Evolutionary conservation across 2,888 invertebrate genomes (phyloP).

Genomic region (Peribatodes rhomboidaria): DNA sequence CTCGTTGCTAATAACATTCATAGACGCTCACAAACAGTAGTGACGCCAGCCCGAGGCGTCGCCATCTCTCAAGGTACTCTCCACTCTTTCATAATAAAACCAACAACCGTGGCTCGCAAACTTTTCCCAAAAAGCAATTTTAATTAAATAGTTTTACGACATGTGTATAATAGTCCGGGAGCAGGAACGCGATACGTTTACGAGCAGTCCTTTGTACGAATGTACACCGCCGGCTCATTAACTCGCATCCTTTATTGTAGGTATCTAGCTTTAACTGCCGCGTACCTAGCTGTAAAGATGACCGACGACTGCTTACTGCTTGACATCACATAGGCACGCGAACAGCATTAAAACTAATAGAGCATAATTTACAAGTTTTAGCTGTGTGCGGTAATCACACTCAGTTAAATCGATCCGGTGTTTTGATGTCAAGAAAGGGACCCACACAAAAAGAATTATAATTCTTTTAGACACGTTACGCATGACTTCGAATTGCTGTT

Average conservation of each 20-base stretch:
- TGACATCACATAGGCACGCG: neutral
- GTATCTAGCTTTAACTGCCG: slow-evolving; percentile 43
- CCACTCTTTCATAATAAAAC: neutral
- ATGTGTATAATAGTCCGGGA: slow-evolving; percentile 23
- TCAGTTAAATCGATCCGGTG: no score
- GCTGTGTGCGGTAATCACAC: no score
- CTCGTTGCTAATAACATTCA: no score
- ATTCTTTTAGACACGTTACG: no score
- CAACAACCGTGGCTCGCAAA: slow-evolving; percentile 5
- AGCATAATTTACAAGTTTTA: no score
- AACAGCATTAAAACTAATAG: no score
- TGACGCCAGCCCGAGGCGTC: neutral
- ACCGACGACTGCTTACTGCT: slow-evolving; percentile 1
- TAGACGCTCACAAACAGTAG: neutral
- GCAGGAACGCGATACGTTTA: slow-evolving; percentile 38
- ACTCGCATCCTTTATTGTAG: slow-evolving; percentile 45
- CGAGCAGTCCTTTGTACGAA: slow-evolving; percentile 34
- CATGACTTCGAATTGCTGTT: no score
- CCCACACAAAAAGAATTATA: no score
- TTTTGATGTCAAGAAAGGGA: no score
- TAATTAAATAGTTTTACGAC: slow-evolving; percentile 36
- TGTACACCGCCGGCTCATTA: slow-evolving; percentile 38
- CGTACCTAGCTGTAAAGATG: slow-evolving; percentile 38
- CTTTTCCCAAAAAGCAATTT: slow-evolving; percentile 23
- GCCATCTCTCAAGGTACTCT: neutral